phyloP scores from a whole-genome alignment of 2,888 invertebrate genomes.

The Euphydryas editha region DNA sequence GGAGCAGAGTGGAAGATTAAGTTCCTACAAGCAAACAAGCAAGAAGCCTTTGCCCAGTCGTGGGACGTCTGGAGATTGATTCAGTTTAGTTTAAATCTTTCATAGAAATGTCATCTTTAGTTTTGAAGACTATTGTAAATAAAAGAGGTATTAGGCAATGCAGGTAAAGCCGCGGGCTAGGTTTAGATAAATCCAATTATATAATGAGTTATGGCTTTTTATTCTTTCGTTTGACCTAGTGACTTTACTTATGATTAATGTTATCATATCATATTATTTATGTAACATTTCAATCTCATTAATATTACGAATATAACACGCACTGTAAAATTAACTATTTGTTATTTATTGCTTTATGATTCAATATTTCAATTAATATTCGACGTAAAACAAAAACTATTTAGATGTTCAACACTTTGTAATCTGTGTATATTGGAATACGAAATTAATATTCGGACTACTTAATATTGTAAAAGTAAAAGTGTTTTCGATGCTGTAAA shows the following conservation, averaged over 20 bases:
- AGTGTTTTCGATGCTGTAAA: background rate
- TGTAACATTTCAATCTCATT: slow-evolving; percentile 38
- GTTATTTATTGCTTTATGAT: background rate
- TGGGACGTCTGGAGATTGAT: background rate
- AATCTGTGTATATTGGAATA: background rate
- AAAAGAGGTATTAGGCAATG: slow-evolving; percentile 6
- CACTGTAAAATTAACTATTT: slow-evolving; percentile 17
- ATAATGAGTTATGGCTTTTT: slow-evolving; percentile 32
- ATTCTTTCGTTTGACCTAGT: slow-evolving; percentile 36
- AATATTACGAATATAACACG: slow-evolving; percentile 35
- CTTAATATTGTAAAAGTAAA: background rate
- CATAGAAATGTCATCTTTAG: background rate
- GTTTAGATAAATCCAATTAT: slow-evolving; percentile 28
- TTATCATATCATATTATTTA: slow-evolving; percentile 27
- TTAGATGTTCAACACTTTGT: background rate
- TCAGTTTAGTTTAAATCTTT: no score
- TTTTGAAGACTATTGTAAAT: background rate
- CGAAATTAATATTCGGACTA: background rate
- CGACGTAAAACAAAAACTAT: background rate
- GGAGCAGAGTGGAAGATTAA: no score
- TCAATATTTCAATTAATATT: slow-evolving; percentile 1
- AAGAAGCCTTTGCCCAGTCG: no score
- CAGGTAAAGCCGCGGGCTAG: slow-evolving; percentile 15
- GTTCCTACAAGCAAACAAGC: no score
- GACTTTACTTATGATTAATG: slow-evolving; percentile 38